phyloP scores from a whole-genome alignment of 2,113 vertebrate species.

The Zapus hudsonius region DNA sequence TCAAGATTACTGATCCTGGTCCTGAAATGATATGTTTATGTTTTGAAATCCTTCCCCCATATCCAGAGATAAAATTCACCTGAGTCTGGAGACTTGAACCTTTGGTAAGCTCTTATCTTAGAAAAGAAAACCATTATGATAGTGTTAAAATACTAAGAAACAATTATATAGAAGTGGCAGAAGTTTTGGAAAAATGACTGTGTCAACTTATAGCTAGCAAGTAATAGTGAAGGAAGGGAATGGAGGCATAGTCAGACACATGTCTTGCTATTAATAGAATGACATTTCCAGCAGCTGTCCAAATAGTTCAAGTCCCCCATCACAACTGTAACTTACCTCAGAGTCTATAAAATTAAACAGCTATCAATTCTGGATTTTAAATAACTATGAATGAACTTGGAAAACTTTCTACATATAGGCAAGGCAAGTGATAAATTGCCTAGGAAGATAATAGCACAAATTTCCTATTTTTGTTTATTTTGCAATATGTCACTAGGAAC shows the following conservation, averaged over 20 bases:
- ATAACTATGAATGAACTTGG: constrained; percentile 52
- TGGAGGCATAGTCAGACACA: constrained; percentile 73
- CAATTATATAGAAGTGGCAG: constrained; percentile 49
- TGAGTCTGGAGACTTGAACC: constrained; percentile 63
- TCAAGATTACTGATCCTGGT: constrained; percentile 44
- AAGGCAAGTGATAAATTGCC: background rate
- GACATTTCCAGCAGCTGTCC: constrained; percentile 72
- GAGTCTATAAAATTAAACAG: constrained; percentile 61
- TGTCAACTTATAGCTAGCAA: constrained; percentile 66
- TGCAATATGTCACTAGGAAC: background rate
- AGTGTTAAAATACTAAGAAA: constrained; percentile 53
- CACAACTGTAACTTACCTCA: constrained; percentile 66
- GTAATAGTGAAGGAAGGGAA: constrained; percentile 57
- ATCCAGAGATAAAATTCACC: constrained; percentile 60
- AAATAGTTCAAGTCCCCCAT: constrained; percentile 69
- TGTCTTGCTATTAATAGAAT: constrained; percentile 74
- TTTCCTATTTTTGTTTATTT: constrained; percentile 1
- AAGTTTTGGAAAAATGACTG: constrained; percentile 43
- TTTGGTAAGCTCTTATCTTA: constrained; percentile 59
- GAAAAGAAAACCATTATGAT: constrained; percentile 55
- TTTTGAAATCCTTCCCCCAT: constrained; percentile 48
- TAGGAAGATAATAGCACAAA: constrained; percentile 19
- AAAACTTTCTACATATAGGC: background rate
- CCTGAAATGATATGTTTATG: constrained; percentile 29
- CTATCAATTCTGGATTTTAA: constrained; percentile 66